Evolutionary conservation across 2,888 invertebrate species (phyloP), one percentile per base, ranked within the genome.

Genomic region (Agrochola lychnidis): DNA sequence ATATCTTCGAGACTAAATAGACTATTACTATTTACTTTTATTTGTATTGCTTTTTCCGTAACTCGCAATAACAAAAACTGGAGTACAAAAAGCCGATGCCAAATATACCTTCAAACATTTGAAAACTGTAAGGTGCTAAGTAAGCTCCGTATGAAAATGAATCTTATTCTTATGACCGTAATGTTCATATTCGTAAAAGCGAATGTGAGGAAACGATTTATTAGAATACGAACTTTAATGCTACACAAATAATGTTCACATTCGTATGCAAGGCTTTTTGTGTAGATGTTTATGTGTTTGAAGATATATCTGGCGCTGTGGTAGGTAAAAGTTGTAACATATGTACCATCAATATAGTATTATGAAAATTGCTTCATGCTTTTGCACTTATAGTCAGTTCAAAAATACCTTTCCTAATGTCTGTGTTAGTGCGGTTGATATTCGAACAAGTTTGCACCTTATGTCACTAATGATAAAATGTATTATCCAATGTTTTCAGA

Each of bases 1-100:
- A 84, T 82, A 83, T 84, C 57, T 80, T 75, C 63, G 68, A 75
- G 82, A 72, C 70, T 64, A 69, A 81, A 70, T 81, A 83, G 30
- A 74, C 67, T 85, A 79, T 76, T 40, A 76, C 70, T 73, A 73
- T 72, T 61, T 57, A 51, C 19, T 66, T 51, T 69, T 59, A 45
- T 67, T 30, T 70, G 56, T 76, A 76, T 81, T 73, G 40, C 69
- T 74, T 56, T n/a, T 53, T 66, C 25, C 10, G 30, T 67, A 70
- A 57, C 12, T 78, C 4, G 19, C 16, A 45, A 9, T 53, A 77
- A 45, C 25, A 45, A 79, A 1, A 70, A 22, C 45, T 64, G 63
- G 42, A 36, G 36, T 45, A 45, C 57, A 57, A 56, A 10, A 62
- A 48, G 25, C 22, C 1, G 48, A 48, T 48, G 63, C 6, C 73